Base-by-base conservation (phyloP, 1,140 invertebrate species). In the Platorchestia sp. region DNA sequence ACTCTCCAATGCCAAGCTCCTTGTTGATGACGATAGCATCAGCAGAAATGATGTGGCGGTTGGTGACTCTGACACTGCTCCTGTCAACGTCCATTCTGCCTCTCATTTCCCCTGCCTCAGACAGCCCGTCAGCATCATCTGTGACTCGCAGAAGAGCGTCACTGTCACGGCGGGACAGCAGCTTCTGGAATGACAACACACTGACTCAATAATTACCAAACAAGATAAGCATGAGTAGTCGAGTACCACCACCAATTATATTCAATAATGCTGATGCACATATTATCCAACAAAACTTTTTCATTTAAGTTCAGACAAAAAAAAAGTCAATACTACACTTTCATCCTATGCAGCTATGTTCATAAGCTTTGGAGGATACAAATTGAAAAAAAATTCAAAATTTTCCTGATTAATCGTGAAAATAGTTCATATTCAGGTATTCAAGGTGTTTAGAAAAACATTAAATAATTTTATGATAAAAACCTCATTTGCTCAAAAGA, bases 21-120 rank as follows among this genome's bases (percentile, higher is more conserved):
- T 99, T 99, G 97, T 99, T 99, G 7, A 99, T 98, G 75, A 98
- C 98, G 96, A 99, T 99, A 93, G 98, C 98, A 96, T 99, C 99
- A 5, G 98, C 98, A 44, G 99, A 98, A 97, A 99, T 99, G 96
- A 99, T 99, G 97, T 99, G 99, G 97, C 99, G 99, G 96, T 98
- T 98, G 90, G 98, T 98, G 91, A 98, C 98, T 97, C 98, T 97
- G 96, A 97, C 96, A 42, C 96, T 95, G 36, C 95, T 95, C 40
- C 96, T 95, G 22, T 96, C 96, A 42, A 95, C 96, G 51, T 42
- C 87, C 53, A 96, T 98, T 97, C 96, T 98, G 97, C 16, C 96
- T 95, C 97, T 96, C 96, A 96, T 96, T 96, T 97, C 96, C 95
- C 97, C 96, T 87, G 95, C 96, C 96, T 97, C 96, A 95, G 97